A percentile compares a stretch with the other conserved stretches of the same genome.
Evolutionary conservation across 37 sponge, comb jelly and placozoan genomes (phyloP).

Genomic region (Hexactinellida sp.): DNA sequence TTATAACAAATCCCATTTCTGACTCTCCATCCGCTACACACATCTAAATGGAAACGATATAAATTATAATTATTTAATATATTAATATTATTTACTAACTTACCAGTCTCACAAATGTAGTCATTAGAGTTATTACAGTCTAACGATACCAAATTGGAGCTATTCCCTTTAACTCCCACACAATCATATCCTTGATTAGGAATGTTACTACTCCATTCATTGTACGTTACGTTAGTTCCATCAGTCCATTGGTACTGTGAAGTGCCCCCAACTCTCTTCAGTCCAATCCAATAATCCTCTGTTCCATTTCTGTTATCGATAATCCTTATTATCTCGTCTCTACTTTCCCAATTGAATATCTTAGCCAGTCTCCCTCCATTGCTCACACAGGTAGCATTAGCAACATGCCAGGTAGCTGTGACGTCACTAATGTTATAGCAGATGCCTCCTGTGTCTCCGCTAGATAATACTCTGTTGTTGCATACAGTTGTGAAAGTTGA

Average conservation of each 20-base stretch:
- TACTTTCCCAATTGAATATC: not conserved
- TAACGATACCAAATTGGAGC: not conserved
- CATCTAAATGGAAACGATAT: not conserved
- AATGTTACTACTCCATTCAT: not conserved
- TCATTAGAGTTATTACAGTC: not conserved
- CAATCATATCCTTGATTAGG: not conserved
- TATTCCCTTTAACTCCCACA: not conserved
- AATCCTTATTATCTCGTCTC: not conserved
- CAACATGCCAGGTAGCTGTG: not conserved
- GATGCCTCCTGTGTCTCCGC: not conserved
- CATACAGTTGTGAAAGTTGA: not conserved
- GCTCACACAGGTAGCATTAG: not conserved
- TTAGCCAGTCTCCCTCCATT: not conserved
- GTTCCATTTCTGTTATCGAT: not conserved
- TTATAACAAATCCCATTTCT: constrained; percentile 7
- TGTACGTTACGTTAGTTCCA: not conserved
- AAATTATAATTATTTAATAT: too few relatives aligned
- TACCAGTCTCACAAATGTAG: not conserved
- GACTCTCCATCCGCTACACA: not conserved
- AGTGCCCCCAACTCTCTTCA: not conserved
- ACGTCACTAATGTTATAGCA: not conserved
- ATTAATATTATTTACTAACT: too few relatives aligned
- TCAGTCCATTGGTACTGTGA: not conserved
- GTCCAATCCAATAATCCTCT: not conserved
- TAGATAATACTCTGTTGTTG: not conserved